A percentile compares a stretch with the other conserved stretches of the same genome.
These are phyloP conservation scores for Tethea ocularis DNA, from an alignment of 2,888 invertebrate species.

Conservation along the genomic window DNA sequence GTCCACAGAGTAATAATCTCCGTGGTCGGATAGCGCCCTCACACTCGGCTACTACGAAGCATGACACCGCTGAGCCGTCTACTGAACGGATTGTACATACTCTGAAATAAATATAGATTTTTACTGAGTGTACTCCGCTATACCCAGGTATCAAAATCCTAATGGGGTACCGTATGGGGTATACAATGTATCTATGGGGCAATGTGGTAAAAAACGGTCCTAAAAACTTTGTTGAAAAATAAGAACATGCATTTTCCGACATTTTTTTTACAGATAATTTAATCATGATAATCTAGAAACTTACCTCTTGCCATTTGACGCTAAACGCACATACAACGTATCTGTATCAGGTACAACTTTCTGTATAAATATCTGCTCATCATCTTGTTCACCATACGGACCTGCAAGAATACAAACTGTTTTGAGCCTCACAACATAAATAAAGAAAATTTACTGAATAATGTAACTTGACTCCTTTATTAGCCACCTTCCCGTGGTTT, in stretches of 20 bases:
- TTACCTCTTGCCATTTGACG: slow-evolving; percentile 96
- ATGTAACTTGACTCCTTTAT: no score
- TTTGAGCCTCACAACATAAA: no score
- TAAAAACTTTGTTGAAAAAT: no score
- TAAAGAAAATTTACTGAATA: no score
- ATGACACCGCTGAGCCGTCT: slow-evolving; percentile 96
- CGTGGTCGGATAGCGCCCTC: slow-evolving; percentile 97
- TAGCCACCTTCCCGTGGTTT: no score
- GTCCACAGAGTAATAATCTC: slow-evolving; percentile 95
- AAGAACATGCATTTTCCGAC: no score
- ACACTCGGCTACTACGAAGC: slow-evolving; percentile 98
- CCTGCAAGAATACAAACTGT: slow-evolving; percentile 72
- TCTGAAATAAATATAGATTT: slow-evolving; percentile 66
- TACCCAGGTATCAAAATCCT: no score
- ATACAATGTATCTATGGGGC: no score
- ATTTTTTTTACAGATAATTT: no score
- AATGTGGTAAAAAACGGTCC: no score
- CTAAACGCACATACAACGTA: slow-evolving; percentile 95
- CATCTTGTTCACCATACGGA: slow-evolving; percentile 98
- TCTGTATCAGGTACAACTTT: slow-evolving; percentile 99
- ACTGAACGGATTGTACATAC: slow-evolving; percentile 97
- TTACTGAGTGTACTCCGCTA: neutral
- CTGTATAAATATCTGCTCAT: slow-evolving; percentile 98
- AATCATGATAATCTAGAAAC: neutral
- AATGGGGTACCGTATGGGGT: no score